Evolutionary conservation across 2,888 invertebrate genomes (phyloP).

Genomic region (Gryllus longicercus): DNA sequence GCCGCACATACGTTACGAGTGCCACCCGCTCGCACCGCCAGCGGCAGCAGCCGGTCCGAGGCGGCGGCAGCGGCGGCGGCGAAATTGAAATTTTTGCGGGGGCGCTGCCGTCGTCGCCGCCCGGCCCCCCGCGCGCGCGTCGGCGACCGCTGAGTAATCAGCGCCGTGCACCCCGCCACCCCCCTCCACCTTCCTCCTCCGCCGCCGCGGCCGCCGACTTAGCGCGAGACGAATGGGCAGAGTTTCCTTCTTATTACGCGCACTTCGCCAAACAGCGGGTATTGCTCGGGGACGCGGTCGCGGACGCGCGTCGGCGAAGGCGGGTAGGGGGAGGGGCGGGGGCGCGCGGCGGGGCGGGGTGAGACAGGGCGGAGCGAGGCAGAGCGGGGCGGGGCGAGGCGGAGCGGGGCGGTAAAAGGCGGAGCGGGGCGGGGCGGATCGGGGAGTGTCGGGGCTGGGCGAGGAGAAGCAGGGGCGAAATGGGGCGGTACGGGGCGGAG

Average conservation of each 20-base stretch:
- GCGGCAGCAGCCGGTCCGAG: neutral
- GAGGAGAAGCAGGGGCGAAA: too few relatives aligned
- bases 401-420: too few relatives aligned
- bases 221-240: neutral
- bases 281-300: neutral
- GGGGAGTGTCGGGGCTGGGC: too few relatives aligned
- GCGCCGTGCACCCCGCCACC: neutral
- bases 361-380: too few relatives aligned
- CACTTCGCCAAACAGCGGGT: neutral
- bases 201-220: neutral
- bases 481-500: too few relatives aligned
- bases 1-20: neutral
- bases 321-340: neutral
- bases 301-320: neutral
- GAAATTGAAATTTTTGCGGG: slow-evolving; percentile 9
- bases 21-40: neutral
- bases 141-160: slow-evolving; percentile 6
- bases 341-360: too few relatives aligned
- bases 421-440: too few relatives aligned
- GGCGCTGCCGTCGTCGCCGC: neutral
- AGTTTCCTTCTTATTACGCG: neutral
- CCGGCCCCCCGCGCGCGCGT: neutral
- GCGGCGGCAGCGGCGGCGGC: neutral
- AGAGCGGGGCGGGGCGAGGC: too few relatives aligned
- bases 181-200: neutral